A percentile compares a stretch with the other conserved stretches of the same genome.
These are phyloP conservation scores for Capitulum mitella DNA, from an alignment of 2,888 invertebrate species.

Conservation along the genomic window DNA sequence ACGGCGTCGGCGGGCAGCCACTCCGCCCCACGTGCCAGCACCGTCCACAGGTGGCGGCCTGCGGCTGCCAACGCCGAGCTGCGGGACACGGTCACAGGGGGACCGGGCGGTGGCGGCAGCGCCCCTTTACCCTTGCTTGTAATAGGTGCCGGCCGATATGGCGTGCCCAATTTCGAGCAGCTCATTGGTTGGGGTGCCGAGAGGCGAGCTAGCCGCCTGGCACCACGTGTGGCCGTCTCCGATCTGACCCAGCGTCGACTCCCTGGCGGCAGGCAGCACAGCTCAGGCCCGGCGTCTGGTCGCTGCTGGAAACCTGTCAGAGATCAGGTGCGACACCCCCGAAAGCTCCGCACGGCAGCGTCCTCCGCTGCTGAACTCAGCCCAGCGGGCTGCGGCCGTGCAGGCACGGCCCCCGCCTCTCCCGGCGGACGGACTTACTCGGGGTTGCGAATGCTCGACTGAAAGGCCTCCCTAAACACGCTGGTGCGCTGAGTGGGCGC, in stretches of 20 bases:
- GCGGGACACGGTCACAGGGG: neutral
- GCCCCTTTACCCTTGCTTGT: slow-evolving; percentile 5
- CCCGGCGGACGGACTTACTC: neutral
- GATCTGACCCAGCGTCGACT: neutral
- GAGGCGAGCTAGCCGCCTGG: neutral
- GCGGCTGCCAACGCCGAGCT: no score
- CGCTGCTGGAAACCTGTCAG: no score
- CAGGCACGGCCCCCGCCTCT: no score
- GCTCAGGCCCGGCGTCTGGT: neutral
- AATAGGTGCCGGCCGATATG: neutral
- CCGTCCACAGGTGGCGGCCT: no score
- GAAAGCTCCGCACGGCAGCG: no score
- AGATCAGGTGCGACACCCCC: no score
- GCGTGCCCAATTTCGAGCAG: neutral
- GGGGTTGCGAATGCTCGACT: slow-evolving; percentile 21
- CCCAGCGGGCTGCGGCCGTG: no score
- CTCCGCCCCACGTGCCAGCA: no score
- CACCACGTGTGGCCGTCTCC: neutral
- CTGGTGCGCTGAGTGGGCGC: neutral
- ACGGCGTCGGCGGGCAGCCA: no score
- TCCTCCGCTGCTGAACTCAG: no score
- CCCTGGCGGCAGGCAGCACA: neutral
- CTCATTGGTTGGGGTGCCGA: slow-evolving; percentile 1
- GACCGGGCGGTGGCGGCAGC: neutral
- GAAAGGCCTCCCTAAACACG: slow-evolving; percentile 22